phyloP scores from a whole-genome alignment of 2,797 vertebrate species.

The Channa striata region DNA sequence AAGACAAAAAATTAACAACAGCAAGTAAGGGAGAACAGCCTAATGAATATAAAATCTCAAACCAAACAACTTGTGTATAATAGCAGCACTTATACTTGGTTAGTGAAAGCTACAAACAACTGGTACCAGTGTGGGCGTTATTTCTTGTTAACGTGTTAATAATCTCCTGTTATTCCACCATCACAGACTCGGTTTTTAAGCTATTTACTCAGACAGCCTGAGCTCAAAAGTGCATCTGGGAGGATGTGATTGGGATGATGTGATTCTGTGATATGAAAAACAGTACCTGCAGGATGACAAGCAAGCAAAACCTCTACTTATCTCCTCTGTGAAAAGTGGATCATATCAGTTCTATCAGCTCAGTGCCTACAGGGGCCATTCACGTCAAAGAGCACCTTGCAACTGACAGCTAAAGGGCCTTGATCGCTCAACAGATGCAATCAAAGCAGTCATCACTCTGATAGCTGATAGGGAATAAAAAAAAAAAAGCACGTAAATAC shows the following conservation, averaged over 20 bases:
- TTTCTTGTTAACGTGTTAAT: constrained; percentile 21
- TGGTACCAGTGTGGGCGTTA: constrained; percentile 23
- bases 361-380: constrained; percentile 49
- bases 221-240: constrained; percentile 7
- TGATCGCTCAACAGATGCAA: constrained; percentile 42
- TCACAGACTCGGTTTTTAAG: neutral
- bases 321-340: constrained; percentile 50
- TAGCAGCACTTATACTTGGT: neutral
- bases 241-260: constrained; percentile 7
- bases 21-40: neutral
- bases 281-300: constrained; percentile 37
- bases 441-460: constrained; percentile 29
- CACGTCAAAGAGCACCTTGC: constrained; percentile 44
- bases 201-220: constrained; percentile 35
- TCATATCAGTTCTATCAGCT: constrained; percentile 50
- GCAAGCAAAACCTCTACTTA: constrained; percentile 53
- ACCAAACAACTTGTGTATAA: constrained; percentile 5
- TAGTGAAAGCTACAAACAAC: constrained; percentile 13
- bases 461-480: constrained; percentile 27
- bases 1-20: neutral
- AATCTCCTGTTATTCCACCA: constrained; percentile 9
- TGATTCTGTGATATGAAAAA: constrained; percentile 48
- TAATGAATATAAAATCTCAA: neutral
- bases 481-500: constrained; percentile 11
- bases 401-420: constrained; percentile 49